Evolutionary conservation across 1,140 invertebrate genomes (phyloP), one percentile per base, ranked within the genome.

Genomic region (Caenorhabditis briggsae): DNA sequence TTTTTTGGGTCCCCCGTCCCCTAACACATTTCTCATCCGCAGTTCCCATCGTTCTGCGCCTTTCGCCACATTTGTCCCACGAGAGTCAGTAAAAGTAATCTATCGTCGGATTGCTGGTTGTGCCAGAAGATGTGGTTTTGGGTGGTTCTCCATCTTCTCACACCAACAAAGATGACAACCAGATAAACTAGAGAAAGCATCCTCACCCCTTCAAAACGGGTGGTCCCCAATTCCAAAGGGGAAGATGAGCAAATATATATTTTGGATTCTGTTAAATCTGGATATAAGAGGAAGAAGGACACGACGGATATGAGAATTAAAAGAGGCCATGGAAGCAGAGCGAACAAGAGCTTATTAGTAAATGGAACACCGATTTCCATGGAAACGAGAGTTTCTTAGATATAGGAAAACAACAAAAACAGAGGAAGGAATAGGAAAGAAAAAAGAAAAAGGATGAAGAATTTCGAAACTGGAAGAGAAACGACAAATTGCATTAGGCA

Each of bases 21-120:
- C 70, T 78, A 78, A 78, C 70, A 12, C 46, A 78, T 78, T 78
- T 41, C 43, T 78, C 33, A 43, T 43, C 18, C 3, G 46, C 64
- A 70, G 64, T 70, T 70, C 64, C 64, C 64, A 70, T 43, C 33
- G 46, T 16, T 48, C 33, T n/a, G 70, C 70, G 70, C 70, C 70
- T 78, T 78, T 78, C 70, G 70, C 70, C 70, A 78, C 70, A 78
- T 78, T 78, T 78, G 70, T 78, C 70, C 70, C 46, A 50, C 70
- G 70, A 78, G 70, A 78, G 43, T 53, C 46, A 50, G 70, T 50
- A 78, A 78, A 78, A 78, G 70, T 50, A 78, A 50, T 50, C 70
- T 50, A 78, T 78, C 70, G 70, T 59, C 23, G 59, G 20, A 20
- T 18, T 20, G 20, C 5, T 58, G 12, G 12, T n/a, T 58, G 56